A percentile compares a stretch with the other conserved stretches of the same genome.
phyloP scores from a whole-genome alignment of 2,888 invertebrate genomes.

The Stomorhina lunata region DNA sequence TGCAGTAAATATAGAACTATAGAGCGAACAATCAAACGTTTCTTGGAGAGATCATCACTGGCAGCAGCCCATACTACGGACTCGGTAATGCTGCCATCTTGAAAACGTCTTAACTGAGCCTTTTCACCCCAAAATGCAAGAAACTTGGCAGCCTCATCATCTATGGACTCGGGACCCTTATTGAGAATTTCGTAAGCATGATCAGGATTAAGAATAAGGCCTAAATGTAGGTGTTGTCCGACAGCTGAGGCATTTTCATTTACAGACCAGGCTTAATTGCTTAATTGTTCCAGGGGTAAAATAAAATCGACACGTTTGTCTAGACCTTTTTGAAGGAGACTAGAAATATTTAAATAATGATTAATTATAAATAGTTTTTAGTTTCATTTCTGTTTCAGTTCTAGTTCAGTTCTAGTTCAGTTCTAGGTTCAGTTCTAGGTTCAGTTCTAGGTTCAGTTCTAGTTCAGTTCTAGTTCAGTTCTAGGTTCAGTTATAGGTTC shows the following conservation, averaged over 20 bases:
- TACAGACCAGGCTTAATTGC: conserved; percentile 71
- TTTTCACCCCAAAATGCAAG: conserved; percentile 93
- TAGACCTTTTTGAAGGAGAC: conserved; percentile 78
- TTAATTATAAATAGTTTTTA: too few species aligned
- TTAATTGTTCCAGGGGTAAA: conserved; percentile 77
- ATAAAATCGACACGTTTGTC: conserved; percentile 81
- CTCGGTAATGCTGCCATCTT: conserved; percentile 94
- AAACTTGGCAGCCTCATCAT: conserved; percentile 84
- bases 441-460: too few species aligned
- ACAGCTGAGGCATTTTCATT: conserved; percentile 75
- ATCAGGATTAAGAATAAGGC: conserved; percentile 85
- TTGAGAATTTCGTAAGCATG: conserved; percentile 86
- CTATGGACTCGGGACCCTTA: conserved; percentile 90
- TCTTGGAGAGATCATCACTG: conserved; percentile 82
- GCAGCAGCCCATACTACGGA: conserved; percentile 89
- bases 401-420: too few species aligned
- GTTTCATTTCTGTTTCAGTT: too few species aligned
- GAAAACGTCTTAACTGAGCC: conserved; percentile 93
- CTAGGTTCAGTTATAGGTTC: too few species aligned
- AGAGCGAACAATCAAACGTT: conserved; percentile 85
- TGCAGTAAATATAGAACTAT: conserved; percentile 85
- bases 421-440: too few species aligned
- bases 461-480: too few species aligned
- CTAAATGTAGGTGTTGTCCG: conserved; percentile 80
- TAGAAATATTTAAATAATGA: conserved; percentile 56